Evolutionary conservation across 2,888 invertebrate genomes (phyloP), one percentile per base, ranked within the genome.

Genomic region (Apodemia duryi): DNA sequence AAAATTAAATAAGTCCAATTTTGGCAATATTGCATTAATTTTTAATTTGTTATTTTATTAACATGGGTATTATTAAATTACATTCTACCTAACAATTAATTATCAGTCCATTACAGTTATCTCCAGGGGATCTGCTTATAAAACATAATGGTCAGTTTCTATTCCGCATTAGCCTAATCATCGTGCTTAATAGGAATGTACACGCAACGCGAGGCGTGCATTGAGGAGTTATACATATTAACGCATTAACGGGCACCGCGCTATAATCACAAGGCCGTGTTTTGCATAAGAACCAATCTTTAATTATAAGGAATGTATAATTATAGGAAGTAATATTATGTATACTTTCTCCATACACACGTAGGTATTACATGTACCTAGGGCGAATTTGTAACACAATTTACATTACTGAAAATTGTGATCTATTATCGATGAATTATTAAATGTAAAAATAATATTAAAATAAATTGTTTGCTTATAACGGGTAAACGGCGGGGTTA

Each of bases 151-250:
- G 64, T 38, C 51, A 65, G 69, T 71, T 72, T 69, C 72, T 69
- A 68, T 72, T 71, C 68, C 69, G 71, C 66, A 62, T 65, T 61
- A 62, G 66, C 61, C 66, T 66, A 67, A 72, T 64, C 62, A 68
- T 66, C 63, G 62, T 69, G 67, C 69, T 32, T 82, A 81, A 83
- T 82, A 74, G 72, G 77, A 77, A 72, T 73, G 71, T 72, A 65
- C 80, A 80, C 77, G 78, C 80, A 72, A 66, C 64, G 54, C 65
- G 67, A 74, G 79, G 80, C 71, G 80, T 77, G 71, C 74, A 78
- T 74, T 66, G 67, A 70, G 71, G 66, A 77, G 77, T 75, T 74
- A 75, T 74, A 75, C 71, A 71, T 72, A 70, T 57, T 29, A 57
- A 76, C 73, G 76, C 73, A 71, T 74, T 76, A 71, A 73, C 72